Conservation (phyloP, 35 echinoderm and acorn worm genomes). For the Strongylocentrotus purpuratus region DNA sequence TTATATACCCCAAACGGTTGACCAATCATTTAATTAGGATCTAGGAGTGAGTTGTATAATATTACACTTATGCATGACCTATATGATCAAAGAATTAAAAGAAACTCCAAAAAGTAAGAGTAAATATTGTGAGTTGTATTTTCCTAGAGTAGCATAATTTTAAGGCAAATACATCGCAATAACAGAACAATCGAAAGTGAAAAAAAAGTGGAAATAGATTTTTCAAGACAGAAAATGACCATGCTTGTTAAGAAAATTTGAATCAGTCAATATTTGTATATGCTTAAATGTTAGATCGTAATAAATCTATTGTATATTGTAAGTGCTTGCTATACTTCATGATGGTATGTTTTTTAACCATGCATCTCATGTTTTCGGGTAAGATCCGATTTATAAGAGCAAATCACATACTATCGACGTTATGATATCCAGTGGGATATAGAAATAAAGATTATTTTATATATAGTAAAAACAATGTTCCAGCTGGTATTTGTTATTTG, state of each 20-base stretch:
- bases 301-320: neutral
- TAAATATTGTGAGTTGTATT: no score
- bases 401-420: neutral
- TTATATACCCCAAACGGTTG: no score
- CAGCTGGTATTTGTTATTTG: no score
- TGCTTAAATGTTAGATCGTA: neutral
- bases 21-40: no score
- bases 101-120: no score
- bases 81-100: no score
- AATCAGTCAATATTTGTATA: neutral
- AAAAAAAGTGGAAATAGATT: no score
- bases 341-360: neutral
- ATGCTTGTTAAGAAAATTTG: neutral
- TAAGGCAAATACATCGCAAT: no score
- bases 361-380: neutral
- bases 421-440: neutral
- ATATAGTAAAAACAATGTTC: neutral
- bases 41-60: no score
- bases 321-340: neutral
- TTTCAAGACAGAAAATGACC: neutral
- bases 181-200: no score
- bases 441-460: slow-evolving; percentile 20
- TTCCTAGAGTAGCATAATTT: no score
- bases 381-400: neutral
- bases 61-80: no score